Evolutionary conservation across 2,113 vertebrate species (phyloP).

Genomic region (Pampusana beccarii): DNA sequence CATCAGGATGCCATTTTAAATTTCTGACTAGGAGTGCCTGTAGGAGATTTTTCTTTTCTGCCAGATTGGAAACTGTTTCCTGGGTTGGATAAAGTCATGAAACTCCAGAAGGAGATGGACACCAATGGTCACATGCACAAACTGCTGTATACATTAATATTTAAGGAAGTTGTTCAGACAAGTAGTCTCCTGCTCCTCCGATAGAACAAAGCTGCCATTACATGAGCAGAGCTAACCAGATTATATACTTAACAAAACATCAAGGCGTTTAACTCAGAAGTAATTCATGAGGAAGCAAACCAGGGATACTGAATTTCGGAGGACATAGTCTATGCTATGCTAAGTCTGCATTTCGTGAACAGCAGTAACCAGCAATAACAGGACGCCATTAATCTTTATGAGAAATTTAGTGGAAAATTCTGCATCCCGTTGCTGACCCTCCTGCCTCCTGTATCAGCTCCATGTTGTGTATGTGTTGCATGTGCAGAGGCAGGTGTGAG

Average conservation of each 20-base stretch:
- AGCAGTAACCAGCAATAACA: not conserved
- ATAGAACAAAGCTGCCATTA: slow-evolving; percentile 4
- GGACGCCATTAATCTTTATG: not conserved
- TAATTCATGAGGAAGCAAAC: not conserved
- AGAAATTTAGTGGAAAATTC: not conserved
- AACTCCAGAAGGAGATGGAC: not conserved
- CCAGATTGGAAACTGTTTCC: not conserved
- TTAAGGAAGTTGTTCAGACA: not conserved
- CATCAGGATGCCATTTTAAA: not conserved
- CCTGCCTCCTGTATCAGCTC: not conserved
- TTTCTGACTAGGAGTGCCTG: not conserved
- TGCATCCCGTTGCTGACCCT: not conserved
- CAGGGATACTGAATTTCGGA: not conserved
- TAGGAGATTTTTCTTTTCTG: not conserved
- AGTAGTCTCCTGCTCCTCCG: not conserved
- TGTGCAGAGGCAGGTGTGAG: slow-evolving; percentile 41
- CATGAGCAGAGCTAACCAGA: not conserved
- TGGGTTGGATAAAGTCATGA: not conserved
- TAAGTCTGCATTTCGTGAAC: not conserved
- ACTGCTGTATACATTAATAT: not conserved
- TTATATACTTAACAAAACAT: slow-evolving; percentile 19
- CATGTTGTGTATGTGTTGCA: not conserved
- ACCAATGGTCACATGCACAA: not conserved
- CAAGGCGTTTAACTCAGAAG: slow-evolving; percentile 5
- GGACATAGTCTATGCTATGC: fast-evolving